phyloP scores from a whole-genome alignment of 2,113 vertebrate genomes.

The Bucco capensis region DNA sequence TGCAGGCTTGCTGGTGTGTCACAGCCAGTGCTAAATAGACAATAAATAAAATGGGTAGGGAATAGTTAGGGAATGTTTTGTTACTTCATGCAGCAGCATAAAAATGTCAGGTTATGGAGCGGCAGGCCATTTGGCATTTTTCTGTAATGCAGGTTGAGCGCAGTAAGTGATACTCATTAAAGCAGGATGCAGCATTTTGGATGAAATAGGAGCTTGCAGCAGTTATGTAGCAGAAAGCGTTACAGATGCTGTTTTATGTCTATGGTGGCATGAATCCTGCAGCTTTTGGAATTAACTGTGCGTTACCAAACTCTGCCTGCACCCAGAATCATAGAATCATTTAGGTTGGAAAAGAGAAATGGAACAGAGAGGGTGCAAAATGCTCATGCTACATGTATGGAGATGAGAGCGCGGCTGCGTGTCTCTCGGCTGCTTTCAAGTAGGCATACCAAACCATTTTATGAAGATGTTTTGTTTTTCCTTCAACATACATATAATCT shows the following conservation, averaged over 20 bases:
- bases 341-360: background rate
- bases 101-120: background rate
- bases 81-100: background rate
- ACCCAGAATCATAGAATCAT: background rate
- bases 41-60: background rate
- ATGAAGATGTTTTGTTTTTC: background rate
- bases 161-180: background rate
- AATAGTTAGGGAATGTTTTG: background rate
- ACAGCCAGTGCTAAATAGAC: background rate
- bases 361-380: background rate
- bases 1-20: background rate
- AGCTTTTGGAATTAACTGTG: background rate
- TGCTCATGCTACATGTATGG: background rate
- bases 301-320: background rate
- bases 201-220: constrained; percentile 9
- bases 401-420: background rate
- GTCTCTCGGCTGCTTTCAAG: background rate
- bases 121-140: background rate
- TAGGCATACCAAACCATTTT: background rate
- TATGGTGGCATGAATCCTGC: background rate
- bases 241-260: constrained; percentile 24
- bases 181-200: constrained; percentile 6
- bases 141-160: background rate
- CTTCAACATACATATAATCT: background rate
- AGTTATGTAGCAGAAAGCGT: background rate